These are phyloP conservation scores for Napeogenes sylphis DNA, from an alignment of 2,888 invertebrate species.

Conservation along the genomic window DNA sequence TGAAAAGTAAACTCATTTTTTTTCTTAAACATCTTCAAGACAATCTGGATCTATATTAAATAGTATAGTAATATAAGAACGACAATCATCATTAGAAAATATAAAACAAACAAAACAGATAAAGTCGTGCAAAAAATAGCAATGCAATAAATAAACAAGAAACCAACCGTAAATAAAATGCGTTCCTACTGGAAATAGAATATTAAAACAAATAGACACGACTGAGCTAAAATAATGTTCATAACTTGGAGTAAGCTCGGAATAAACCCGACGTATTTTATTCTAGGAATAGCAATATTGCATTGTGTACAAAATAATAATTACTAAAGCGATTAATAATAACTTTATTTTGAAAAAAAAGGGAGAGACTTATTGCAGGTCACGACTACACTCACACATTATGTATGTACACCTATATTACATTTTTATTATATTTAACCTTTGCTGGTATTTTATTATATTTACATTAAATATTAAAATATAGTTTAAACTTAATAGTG, in stretches of 20 bases:
- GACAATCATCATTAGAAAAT: no score
- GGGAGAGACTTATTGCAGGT: background rate
- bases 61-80: no score
- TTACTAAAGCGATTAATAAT: background rate
- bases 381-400: background rate
- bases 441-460: background rate
- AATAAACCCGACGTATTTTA: constrained; percentile 1
- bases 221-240: background rate
- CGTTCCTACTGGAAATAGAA: background rate
- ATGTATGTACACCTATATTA: background rate
- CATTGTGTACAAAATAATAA: constrained; percentile 3
- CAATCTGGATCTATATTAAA: no score
- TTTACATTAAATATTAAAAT: background rate
- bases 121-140: no score
- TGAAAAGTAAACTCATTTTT: no score
- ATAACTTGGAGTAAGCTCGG: background rate
- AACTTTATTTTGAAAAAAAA: constrained; percentile 4
- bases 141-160: no score
- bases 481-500: no score
- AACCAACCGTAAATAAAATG: background rate
- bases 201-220: background rate
- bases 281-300: background rate
- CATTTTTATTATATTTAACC: background rate
- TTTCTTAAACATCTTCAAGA: no score
- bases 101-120: no score